phyloP scores from a whole-genome alignment of 2,888 invertebrate genomes.

The Hirtodrosophila confusa region DNA sequence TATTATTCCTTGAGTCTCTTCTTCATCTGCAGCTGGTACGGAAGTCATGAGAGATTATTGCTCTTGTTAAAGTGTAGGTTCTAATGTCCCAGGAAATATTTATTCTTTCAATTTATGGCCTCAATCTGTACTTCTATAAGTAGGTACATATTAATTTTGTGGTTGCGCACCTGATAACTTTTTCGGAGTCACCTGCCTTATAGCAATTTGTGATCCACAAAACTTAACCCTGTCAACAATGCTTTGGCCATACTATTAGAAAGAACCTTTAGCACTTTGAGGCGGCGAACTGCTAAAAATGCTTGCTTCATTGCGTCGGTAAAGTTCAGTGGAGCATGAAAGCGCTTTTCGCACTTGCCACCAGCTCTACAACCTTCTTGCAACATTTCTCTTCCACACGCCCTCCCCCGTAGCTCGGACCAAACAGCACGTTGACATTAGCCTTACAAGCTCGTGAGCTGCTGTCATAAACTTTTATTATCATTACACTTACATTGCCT shows the following conservation, averaged over 20 bases:
- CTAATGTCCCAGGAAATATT: too few species aligned
- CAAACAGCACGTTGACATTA: constrained; percentile 69
- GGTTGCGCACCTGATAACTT: background rate
- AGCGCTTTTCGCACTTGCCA: constrained; percentile 72
- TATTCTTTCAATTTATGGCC: too few species aligned
- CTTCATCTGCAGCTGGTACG: too few species aligned
- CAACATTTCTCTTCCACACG: constrained; percentile 1
- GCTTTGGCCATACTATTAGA: constrained; percentile 1
- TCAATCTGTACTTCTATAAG: too few species aligned
- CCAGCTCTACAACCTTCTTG: constrained; percentile 13
- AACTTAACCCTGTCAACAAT: constrained; percentile 29
- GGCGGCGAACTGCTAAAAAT: constrained; percentile 49
- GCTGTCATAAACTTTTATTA: constrained; percentile 77
- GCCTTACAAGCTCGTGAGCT: constrained; percentile 74
- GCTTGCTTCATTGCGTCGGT: constrained; percentile 62
- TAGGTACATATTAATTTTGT: background rate
- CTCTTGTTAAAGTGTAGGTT: too few species aligned
- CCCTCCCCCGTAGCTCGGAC: constrained; percentile 13
- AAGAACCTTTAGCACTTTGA: constrained; percentile 43
- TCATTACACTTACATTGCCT: constrained; percentile 69
- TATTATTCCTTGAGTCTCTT: too few species aligned
- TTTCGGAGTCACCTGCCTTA: background rate
- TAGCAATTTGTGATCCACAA: constrained; percentile 17
- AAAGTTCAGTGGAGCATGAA: constrained; percentile 67
- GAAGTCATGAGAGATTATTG: too few species aligned